phyloP scores from a whole-genome alignment of 2,888 invertebrate species.

The Orthosia incerta region DNA sequence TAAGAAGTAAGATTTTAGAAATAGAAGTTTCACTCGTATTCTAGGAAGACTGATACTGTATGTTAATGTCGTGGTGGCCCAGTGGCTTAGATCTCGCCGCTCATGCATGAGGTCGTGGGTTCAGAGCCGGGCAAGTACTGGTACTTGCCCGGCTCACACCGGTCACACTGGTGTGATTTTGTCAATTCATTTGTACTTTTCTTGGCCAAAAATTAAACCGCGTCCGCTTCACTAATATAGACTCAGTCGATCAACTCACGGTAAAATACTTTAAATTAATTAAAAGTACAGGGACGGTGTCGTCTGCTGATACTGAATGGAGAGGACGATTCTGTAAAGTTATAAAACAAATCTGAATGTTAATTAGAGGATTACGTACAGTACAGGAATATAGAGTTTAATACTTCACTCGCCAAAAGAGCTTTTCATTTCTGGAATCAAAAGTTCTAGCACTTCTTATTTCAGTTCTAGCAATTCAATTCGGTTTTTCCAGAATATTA shows the following conservation, averaged over 20 bases:
- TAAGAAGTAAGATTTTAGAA: no score
- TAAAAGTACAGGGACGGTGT: slow-evolving; percentile 23
- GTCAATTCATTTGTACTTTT: no score
- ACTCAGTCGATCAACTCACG: slow-evolving; percentile 3
- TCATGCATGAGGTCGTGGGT: no score
- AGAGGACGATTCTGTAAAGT: slow-evolving; percentile 11
- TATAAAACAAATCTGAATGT: slow-evolving; percentile 6
- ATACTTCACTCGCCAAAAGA: neutral
- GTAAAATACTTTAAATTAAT: slow-evolving; percentile 29
- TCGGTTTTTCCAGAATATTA: neutral
- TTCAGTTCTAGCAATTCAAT: no score
- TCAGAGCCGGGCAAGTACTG: no score
- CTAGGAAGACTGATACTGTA: no score
- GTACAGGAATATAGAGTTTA: neutral
- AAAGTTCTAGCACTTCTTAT: neutral
- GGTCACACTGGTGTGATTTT: no score
- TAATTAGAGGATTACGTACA: slow-evolving; percentile 22
- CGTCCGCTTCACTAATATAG: slow-evolving; percentile 6
- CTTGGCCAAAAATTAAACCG: slow-evolving; percentile 3
- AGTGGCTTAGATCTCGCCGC: no score
- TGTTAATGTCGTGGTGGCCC: no score
- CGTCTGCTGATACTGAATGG: slow-evolving; percentile 11
- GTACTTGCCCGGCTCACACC: no score
- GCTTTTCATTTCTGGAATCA: neutral
- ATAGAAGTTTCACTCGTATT: no score